Percentiles rank a stretch among this genome's conserved stretches.
phyloP scores from a whole-genome alignment of 2,113 vertebrate genomes.

The Eptesicus fuscus region DNA sequence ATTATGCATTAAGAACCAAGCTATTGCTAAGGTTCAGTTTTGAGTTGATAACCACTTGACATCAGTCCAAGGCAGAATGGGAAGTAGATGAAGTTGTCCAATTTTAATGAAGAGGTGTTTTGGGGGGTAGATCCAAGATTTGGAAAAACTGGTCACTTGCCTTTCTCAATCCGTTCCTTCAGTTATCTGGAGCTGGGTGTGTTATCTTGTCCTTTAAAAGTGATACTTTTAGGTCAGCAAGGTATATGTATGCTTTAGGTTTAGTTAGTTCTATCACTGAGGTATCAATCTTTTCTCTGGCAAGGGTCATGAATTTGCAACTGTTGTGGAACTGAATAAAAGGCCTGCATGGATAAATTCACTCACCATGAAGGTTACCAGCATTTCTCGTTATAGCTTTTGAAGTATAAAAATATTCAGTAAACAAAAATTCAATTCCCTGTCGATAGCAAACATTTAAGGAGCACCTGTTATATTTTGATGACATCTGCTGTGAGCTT shows the following conservation, averaged over 20 bases:
- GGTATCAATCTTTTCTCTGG: neutral
- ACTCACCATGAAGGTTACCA: neutral
- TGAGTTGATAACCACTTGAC: neutral
- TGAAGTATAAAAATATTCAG: conserved; percentile 33
- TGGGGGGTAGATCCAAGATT: neutral
- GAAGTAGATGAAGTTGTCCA: neutral
- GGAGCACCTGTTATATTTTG: neutral
- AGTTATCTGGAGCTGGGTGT: neutral
- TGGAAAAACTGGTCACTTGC: neutral
- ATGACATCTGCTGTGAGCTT: neutral
- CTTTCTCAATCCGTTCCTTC: neutral
- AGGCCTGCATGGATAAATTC: conserved; percentile 8
- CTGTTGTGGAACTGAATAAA: neutral
- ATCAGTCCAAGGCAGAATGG: neutral
- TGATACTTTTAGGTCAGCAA: conserved; percentile 1
- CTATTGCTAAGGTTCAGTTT: neutral
- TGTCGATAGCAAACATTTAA: conserved; percentile 24
- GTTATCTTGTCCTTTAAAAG: neutral
- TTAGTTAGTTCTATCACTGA: neutral
- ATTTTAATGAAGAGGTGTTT: conserved; percentile 33
- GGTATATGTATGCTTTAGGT: neutral
- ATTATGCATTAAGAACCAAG: neutral
- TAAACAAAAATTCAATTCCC: conserved; percentile 21
- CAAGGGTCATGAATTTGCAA: neutral
- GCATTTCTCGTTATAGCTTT: conserved; percentile 15